Evolutionary conservation across 2,113 vertebrate species (phyloP).

Genomic region (Spilogale gracilis): DNA sequence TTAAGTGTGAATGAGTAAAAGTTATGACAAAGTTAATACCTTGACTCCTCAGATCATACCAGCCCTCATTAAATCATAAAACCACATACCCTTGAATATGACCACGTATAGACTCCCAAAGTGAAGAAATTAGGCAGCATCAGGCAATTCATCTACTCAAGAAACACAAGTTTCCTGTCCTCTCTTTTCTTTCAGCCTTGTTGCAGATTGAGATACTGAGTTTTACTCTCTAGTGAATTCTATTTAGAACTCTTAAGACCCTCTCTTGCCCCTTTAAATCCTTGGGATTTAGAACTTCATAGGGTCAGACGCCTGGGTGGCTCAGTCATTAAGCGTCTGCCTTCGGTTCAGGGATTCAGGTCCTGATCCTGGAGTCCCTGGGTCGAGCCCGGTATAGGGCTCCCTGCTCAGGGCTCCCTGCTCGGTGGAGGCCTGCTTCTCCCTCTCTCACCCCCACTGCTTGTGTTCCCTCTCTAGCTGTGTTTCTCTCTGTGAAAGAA

Average conservation of each 20-base stretch:
- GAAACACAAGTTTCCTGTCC: neutral
- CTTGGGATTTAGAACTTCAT: conserved; percentile 51
- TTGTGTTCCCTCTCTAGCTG: too few relatives aligned
- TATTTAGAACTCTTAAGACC: neutral
- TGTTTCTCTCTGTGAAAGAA: too few relatives aligned
- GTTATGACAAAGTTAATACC: neutral
- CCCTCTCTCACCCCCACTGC: too few relatives aligned
- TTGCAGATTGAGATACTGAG: neutral
- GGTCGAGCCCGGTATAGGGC: too few relatives aligned
- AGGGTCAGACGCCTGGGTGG: neutral
- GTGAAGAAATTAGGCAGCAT: neutral
- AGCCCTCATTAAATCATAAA: neutral
- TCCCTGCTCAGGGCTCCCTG: too few relatives aligned
- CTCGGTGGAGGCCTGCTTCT: too few relatives aligned
- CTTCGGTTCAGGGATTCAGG: too few relatives aligned
- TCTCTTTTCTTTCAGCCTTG: neutral
- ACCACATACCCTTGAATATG: neutral
- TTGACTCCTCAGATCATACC: conserved; percentile 9
- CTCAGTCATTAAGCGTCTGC: too few relatives aligned
- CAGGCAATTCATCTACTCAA: neutral
- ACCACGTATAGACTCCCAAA: neutral
- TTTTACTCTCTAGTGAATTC: neutral
- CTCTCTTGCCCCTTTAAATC: neutral
- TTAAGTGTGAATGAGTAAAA: conserved; percentile 18
- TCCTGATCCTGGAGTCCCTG: too few relatives aligned